Conservation (phyloP, 2,113 vertebrate genomes). For the Centropus bengalensis region DNA sequence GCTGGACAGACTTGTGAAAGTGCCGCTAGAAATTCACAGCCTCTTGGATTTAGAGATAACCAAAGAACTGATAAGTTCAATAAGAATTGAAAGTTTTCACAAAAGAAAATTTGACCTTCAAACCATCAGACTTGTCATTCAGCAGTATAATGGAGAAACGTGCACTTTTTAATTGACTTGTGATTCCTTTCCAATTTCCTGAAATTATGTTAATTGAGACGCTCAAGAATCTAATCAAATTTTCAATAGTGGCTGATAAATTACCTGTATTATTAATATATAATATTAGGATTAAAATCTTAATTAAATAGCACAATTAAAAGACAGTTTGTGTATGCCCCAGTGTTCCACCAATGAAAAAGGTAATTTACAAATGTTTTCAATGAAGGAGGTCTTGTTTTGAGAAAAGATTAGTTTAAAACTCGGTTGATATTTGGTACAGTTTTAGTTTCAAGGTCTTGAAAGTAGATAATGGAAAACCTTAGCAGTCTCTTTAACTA, state of each 20-base stretch:
- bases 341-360: neutral
- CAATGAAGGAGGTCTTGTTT: neutral
- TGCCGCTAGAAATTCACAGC: neutral
- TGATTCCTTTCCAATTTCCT: conserved; percentile 27
- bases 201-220: neutral
- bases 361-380: neutral
- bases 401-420: neutral
- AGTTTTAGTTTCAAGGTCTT: neutral
- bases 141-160: neutral
- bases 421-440: neutral
- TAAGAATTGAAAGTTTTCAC: neutral
- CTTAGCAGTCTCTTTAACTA: neutral
- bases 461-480: neutral
- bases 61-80: neutral
- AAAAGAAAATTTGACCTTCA: neutral
- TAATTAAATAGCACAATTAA: conserved; percentile 39
- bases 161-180: neutral
- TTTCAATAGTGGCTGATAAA: conserved; percentile 2
- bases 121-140: neutral
- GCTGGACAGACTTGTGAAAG: neutral
- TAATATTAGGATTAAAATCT: neutral
- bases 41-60: neutral
- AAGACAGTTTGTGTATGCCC: neutral
- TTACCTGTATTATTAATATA: neutral
- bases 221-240: conserved; percentile 6